phyloP scores from a whole-genome alignment of 2,797 vertebrate species.

The Schizothorax lantsangensis region DNA sequence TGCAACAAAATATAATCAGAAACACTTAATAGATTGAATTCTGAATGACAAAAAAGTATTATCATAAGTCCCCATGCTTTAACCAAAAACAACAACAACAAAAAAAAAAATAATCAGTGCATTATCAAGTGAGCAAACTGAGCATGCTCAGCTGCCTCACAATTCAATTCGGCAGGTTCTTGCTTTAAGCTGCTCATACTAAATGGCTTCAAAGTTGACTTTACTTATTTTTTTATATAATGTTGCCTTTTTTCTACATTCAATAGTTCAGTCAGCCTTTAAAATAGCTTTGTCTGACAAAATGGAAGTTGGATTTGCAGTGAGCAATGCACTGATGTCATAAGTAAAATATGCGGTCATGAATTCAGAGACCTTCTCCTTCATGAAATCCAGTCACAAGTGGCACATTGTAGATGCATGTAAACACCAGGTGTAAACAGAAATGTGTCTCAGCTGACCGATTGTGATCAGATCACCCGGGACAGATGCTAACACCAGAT shows the following conservation, averaged over 20 bases:
- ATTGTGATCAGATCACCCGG: neutral
- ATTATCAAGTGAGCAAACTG: neutral
- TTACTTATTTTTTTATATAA: neutral
- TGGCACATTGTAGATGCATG: neutral
- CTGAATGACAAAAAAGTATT: neutral
- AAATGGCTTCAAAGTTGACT: neutral
- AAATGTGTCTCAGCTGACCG: neutral
- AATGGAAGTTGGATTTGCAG: constrained; percentile 4
- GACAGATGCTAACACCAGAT: neutral
- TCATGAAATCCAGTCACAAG: neutral
- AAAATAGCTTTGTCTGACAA: neutral
- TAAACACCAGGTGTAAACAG: neutral
- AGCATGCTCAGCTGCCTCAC: neutral
- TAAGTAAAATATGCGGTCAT: neutral
- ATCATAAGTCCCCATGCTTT: neutral
- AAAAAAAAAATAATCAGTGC: neutral
- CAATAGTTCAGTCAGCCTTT: neutral
- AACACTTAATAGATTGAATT: neutral
- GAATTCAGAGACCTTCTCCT: neutral
- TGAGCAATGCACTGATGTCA: neutral
- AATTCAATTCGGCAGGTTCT: neutral
- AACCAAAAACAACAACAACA: neutral
- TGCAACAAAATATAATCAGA: neutral
- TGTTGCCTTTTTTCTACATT: neutral
- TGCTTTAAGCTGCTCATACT: neutral